phyloP scores from a whole-genome alignment of 2,888 invertebrate genomes.

The Creontiades dilutus region DNA sequence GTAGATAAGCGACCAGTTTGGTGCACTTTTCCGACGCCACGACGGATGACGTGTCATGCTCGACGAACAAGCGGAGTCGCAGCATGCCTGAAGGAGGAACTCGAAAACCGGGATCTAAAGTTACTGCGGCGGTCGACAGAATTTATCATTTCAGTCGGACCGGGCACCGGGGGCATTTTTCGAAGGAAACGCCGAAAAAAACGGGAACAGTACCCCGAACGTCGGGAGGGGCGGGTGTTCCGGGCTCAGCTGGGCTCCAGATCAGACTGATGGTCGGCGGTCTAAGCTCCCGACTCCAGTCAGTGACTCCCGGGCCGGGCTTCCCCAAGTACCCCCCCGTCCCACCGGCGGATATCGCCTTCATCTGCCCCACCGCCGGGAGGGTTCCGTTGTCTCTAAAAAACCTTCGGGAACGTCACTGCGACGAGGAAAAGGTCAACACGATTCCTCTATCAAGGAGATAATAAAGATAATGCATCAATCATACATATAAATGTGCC shows the following conservation, averaged over 20 bases:
- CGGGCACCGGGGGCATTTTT: conserved; percentile 29
- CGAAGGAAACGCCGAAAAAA: not conserved
- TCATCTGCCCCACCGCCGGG: not conserved
- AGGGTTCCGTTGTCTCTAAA: not conserved
- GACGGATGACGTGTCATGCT: conserved; percentile 31
- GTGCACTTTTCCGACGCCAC: conserved; percentile 5
- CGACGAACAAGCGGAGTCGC: conserved; percentile 49
- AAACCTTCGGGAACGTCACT: not conserved
- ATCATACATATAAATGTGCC: no score
- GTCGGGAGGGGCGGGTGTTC: not conserved
- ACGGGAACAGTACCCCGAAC: not conserved
- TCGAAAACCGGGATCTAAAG: not conserved
- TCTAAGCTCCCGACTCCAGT: not conserved
- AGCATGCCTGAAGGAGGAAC: conserved; percentile 57
- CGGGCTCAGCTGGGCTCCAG: not conserved
- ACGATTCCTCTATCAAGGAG: no score
- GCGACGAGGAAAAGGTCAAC: no score
- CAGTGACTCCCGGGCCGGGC: not conserved
- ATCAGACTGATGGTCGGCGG: not conserved
- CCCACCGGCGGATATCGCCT: not conserved
- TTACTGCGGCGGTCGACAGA: not conserved
- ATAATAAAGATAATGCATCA: no score
- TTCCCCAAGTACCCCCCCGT: conserved; percentile 18
- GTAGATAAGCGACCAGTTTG: conserved; percentile 41
- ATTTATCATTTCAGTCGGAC: not conserved